Base-by-base conservation (phyloP, 2,888 invertebrate species). In the Drosophila peninsularis region DNA sequence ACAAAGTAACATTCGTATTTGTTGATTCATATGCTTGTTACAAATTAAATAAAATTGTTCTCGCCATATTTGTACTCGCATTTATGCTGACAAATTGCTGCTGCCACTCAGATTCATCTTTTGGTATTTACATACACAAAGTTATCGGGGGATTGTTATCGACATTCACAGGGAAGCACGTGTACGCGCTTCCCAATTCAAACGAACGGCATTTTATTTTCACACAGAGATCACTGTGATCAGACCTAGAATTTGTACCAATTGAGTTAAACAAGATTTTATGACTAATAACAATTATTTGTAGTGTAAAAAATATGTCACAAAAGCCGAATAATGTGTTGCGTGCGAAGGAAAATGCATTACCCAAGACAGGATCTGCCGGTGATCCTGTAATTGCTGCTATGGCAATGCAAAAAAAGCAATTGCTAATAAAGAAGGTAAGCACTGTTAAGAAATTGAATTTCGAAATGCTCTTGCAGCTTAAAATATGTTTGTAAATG, bases 201-300 rank as follows among this genome's bases (percentile, higher is more conserved):
- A 85, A 88, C 71, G 68, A 89, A 90, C 89, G 89, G 89, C 89
- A 89, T 90, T 90, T 88, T 81, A 64, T 79, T 80, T 79, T 80
- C 75, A 66, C 71, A 67, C 19, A 36, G 60, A 36, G 62, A n/a
- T 62, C 60, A 75, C 41, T 42, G 65, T 52, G 39, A 50, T 50
- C 34, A 45, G 39, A 27, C 37, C 42, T 45, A 19, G 55, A 47
- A 41, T 62, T 67, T 62, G 44, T 34, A 36, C 32, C 52, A 47
- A 47, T 42, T 58, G 53, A n/a, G 56, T 49, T 54, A 49, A 27
- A 24, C 6, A 54, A 39, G 36, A 37, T 57, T 19, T n/a, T 54
- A 58, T 47, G 42, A 53, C 30, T 37, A 17, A 60, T 17, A 55
- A 30, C 19, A 55, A 10, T 47, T 21, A 10, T 49, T 36, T 62